Base-by-base conservation (phyloP, 2,113 vertebrate genomes). In the Rhagologus leucostigma region DNA sequence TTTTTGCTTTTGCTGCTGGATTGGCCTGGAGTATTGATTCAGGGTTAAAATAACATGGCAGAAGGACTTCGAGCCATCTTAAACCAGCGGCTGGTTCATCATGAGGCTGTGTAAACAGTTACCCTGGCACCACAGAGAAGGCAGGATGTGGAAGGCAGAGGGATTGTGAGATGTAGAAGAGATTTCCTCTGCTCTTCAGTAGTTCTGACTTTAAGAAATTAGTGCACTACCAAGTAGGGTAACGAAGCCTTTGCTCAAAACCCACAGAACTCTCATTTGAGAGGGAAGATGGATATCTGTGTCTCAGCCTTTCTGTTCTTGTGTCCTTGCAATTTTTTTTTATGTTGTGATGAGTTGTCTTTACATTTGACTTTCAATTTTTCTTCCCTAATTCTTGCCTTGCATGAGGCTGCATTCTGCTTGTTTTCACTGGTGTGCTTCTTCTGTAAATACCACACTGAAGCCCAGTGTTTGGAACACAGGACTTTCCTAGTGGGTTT, bases 101-200 rank as follows among this genome's bases (percentile, higher is more conserved):
- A 30, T 59, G 80, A 64, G 59, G 42, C 90, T 96, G 87, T 85
- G 94, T 95, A 93, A 95, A 93, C 80, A 90, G 94, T 87, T 95
- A 74, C 86, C 47, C 24, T 78, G 91, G 86, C 86, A 92, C 86
- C 8, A 1, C 60, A 78, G 73, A 84, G 86, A 60, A 86, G 52
- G 59, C n/a, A 35, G 79, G 80, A 37, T 81, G 80, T 75, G 64
- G 11, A 80, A 79, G 50, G 63, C 88, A 59, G 50, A 73, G 79
- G 68, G 39, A 57, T 4, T 71, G 67, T 26, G 86, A 84, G 69
- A 35, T 60, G 41, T 5, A 32, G 29, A 32, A 53, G 10, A 81
- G 73, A 22, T 76, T 94, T 81, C n/a, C 19, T 77, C 47, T 92
- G 63, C 44, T 71, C 14, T 41, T 81, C 17, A 17, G 44, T 82